A percentile compares a stretch with the other conserved stretches of the same genome.
These are phyloP conservation scores for Scomber scombrus DNA, from an alignment of 2,113 vertebrate genomes.

Conservation along the genomic window DNA sequence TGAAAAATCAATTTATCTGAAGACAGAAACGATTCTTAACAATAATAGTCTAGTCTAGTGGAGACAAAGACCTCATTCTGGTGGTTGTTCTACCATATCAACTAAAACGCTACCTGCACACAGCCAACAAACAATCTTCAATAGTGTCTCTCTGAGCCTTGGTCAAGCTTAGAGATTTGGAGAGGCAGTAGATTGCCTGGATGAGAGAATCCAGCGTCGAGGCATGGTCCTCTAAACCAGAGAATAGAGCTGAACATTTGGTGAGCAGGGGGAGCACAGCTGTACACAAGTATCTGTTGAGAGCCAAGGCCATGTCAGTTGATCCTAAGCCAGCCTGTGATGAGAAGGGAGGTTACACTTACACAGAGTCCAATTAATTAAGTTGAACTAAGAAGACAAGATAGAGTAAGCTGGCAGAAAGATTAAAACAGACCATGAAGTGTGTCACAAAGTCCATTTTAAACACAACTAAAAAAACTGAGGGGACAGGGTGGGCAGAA, in stretches of 20 bases:
- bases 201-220: conserved; percentile 90
- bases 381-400: background rate
- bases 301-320: conserved; percentile 95
- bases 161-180: conserved; percentile 92
- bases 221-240: conserved; percentile 87
- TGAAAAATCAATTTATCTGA: conserved; percentile 8
- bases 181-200: conserved; percentile 92
- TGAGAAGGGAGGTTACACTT: background rate
- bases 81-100: background rate
- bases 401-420: background rate
- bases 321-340: conserved; percentile 90
- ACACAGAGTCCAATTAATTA: background rate
- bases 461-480: background rate
- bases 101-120: conserved; percentile 83
- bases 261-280: conserved; percentile 92
- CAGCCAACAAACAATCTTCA: conserved; percentile 92
- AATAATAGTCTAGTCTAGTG: background rate
- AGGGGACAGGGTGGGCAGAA: background rate
- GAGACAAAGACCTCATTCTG: background rate
- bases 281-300: conserved; percentile 94
- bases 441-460: no score
- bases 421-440: background rate
- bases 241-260: conserved; percentile 90
- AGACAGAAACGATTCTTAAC: background rate
- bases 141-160: conserved; percentile 94